Conservation (phyloP, 2,113 vertebrate species). For the Chloropsis hardwickii region DNA sequence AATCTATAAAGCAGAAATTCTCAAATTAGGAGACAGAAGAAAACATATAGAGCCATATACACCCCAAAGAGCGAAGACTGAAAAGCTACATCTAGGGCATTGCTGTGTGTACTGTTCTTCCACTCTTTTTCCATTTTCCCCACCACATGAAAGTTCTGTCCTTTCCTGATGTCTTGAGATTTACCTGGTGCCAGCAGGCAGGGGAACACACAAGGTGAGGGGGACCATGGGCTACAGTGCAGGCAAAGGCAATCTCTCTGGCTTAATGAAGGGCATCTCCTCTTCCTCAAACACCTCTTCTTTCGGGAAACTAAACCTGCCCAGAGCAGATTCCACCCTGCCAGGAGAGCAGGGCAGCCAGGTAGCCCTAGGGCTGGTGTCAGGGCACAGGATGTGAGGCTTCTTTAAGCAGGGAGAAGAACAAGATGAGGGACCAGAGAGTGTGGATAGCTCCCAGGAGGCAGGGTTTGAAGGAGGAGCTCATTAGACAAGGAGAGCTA, state of each 20-base stretch:
- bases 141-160: not conserved
- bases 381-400: not conserved
- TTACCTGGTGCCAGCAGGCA: not conserved
- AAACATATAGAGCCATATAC: not conserved
- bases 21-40: not conserved
- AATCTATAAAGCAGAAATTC: not conserved
- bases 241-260: not conserved
- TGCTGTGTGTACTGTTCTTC: not conserved
- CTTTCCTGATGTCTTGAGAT: not conserved
- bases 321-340: not conserved
- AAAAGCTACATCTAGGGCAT: not conserved
- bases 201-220: not conserved
- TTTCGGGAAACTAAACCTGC: not conserved
- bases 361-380: not conserved
- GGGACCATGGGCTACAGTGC: not conserved
- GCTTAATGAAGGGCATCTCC: not conserved
- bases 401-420: not conserved
- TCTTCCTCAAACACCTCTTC: not conserved
- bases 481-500: not conserved
- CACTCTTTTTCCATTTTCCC: not conserved
- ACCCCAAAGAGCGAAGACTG: rapidly evolving
- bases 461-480: not conserved
- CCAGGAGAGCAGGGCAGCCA: not conserved
- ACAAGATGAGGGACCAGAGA: not conserved
- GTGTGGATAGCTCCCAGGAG: rapidly evolving